These are phyloP conservation scores for Hypotaenidia philippensis DNA, from an alignment of 2,797 vertebrate genomes.

Conservation along the genomic window DNA sequence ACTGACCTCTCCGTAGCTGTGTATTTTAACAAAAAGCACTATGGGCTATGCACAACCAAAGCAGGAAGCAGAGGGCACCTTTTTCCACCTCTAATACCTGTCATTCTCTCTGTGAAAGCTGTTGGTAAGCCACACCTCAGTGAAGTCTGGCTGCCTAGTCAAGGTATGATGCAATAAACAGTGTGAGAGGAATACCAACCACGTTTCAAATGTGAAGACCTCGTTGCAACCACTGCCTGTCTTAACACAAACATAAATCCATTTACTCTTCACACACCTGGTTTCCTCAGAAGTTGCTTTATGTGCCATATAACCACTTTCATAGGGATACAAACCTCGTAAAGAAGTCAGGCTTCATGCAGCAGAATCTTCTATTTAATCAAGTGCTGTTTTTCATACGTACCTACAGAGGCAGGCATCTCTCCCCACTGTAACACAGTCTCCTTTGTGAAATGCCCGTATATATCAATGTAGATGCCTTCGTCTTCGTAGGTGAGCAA, in stretches of 20 bases:
- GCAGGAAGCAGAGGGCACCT: neutral
- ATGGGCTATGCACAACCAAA: neutral
- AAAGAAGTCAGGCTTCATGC: neutral
- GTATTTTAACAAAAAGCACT: neutral
- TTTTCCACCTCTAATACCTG: neutral
- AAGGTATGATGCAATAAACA: neutral
- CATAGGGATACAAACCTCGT: neutral
- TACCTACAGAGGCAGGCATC: conserved; percentile 93
- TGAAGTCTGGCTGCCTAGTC: neutral
- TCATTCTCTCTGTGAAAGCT: neutral
- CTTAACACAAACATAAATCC: conserved; percentile 6
- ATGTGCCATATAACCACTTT: neutral
- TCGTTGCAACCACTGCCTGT: neutral
- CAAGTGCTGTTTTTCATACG: conserved; percentile 42
- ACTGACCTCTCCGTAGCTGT: neutral
- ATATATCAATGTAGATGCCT: conserved; percentile 92
- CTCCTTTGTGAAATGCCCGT: conserved; percentile 94
- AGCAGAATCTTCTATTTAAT: neutral
- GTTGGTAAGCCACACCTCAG: neutral
- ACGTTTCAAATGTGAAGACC: neutral
- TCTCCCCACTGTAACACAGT: conserved; percentile 94
- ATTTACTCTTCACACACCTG: neutral
- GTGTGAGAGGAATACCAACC: neutral
- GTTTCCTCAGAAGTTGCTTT: conserved; percentile 29
- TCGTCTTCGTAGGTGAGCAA: conserved; percentile 95